Evolutionary conservation across 2,888 invertebrate genomes (phyloP).

Genomic region (Pardosa pseudoannulata): DNA sequence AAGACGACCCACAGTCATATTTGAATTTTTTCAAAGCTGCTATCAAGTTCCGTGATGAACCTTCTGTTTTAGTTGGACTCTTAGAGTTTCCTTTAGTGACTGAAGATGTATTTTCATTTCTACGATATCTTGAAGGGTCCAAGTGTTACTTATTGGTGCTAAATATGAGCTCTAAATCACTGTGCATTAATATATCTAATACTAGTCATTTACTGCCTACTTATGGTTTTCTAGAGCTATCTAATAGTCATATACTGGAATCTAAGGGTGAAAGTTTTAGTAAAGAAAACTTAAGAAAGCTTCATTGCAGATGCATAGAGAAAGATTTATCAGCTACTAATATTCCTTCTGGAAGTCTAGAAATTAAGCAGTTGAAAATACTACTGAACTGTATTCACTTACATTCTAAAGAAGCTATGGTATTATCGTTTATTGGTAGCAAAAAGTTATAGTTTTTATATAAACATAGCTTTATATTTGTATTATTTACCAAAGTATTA

Average conservation of each 20-base stretch:
- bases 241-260: constrained; percentile 11
- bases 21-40: constrained; percentile 41
- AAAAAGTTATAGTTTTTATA: neutral
- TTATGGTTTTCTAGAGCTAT: constrained; percentile 45
- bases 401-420: constrained; percentile 29
- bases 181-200: constrained; percentile 81
- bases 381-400: constrained; percentile 30
- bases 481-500: too few species aligned
- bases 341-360: neutral
- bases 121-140: constrained; percentile 55
- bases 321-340: neutral
- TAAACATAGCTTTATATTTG: neutral
- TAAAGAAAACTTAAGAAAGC: neutral
- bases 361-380: neutral
- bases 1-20: constrained; percentile 31
- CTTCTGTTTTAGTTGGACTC: constrained; percentile 67
- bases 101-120: constrained; percentile 62
- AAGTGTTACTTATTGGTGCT: constrained; percentile 84
- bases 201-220: constrained; percentile 21
- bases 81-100: constrained; percentile 23
- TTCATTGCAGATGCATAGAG: neutral
- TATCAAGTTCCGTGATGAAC: constrained; percentile 68
- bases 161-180: constrained; percentile 81
- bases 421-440: constrained; percentile 38
- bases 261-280: neutral